These are phyloP conservation scores for Pampus argenteus DNA, from an alignment of 2,797 vertebrate species.

Conservation along the genomic window DNA sequence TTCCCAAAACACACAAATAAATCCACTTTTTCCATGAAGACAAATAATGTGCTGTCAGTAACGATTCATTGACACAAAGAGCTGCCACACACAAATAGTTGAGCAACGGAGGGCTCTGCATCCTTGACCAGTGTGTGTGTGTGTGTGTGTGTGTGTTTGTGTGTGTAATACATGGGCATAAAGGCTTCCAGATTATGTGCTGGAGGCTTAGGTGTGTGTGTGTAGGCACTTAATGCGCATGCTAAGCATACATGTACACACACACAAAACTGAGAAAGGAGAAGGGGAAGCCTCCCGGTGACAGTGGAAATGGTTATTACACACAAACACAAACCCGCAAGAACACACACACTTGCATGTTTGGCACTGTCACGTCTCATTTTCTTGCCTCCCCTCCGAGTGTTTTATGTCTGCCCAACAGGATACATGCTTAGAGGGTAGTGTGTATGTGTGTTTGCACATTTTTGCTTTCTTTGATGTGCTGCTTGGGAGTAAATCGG, in stretches of 20 bases:
- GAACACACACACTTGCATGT: constrained; percentile 11
- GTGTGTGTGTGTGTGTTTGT: background rate
- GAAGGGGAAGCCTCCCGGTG: constrained; percentile 53
- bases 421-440: constrained; percentile 53
- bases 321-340: constrained; percentile 27
- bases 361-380: constrained; percentile 33
- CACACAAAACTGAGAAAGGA: constrained; percentile 15
- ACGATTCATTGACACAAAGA: background rate
- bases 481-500: constrained; percentile 49
- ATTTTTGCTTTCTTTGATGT: constrained; percentile 69
- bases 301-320: constrained; percentile 39
- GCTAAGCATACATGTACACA: background rate
- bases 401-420: constrained; percentile 56
- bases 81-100: background rate
- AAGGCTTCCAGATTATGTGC: constrained; percentile 43
- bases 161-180: constrained; percentile 5
- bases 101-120: background rate
- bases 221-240: constrained; percentile 28
- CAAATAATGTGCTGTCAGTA: background rate
- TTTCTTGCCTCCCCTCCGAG: constrained; percentile 43
- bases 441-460: constrained; percentile 44
- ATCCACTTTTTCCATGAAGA: background rate
- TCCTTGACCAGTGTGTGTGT: constrained; percentile 13
- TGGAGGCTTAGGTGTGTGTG: constrained; percentile 27
- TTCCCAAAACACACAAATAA: constrained; percentile 3